phyloP scores from a whole-genome alignment of 2,888 invertebrate species.

The Smittia aterrima region DNA sequence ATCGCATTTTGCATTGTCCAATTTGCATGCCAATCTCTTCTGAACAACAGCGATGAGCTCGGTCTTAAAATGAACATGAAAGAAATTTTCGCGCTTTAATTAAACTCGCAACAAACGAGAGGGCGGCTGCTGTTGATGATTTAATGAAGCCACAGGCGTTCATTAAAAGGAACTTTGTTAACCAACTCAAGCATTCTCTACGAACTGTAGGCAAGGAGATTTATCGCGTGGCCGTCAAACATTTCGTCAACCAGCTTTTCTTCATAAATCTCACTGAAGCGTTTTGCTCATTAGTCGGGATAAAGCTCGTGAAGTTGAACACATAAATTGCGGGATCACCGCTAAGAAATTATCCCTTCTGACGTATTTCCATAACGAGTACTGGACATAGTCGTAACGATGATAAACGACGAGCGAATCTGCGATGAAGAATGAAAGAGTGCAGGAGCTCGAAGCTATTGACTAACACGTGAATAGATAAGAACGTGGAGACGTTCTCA shows the following conservation, averaged over 20 bases:
- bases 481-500: no score
- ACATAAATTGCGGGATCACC: not conserved
- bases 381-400: not conserved
- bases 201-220: no score
- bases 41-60: no score
- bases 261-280: not conserved
- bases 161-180: no score
- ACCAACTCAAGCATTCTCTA: no score
- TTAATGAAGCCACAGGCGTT: no score
- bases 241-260: no score
- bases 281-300: not conserved
- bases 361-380: not conserved
- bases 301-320: not conserved
- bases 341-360: not conserved
- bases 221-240: not conserved
- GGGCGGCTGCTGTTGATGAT: no score
- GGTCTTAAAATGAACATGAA: not conserved
- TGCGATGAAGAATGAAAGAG: not conserved
- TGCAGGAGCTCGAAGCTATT: not conserved
- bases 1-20: not conserved
- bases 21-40: no score
- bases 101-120: no score
- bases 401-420: not conserved
- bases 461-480: not conserved
- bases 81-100: not conserved